Evolutionary conservation across 2,888 invertebrate genomes (phyloP), one percentile per base, ranked within the genome.

Genomic region (Pseudanteris insignis): DNA sequence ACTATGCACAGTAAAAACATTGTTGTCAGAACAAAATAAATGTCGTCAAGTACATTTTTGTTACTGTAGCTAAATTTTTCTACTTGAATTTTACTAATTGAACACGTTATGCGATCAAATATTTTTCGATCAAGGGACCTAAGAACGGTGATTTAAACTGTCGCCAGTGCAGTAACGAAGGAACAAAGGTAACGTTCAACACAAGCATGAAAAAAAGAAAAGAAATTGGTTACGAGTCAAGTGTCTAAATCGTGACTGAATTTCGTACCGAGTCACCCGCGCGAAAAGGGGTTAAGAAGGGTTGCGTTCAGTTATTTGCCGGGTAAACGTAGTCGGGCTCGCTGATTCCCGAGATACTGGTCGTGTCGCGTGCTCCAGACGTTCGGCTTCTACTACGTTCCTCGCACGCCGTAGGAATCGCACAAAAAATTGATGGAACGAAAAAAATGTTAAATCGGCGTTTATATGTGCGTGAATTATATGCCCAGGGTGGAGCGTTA

Each of bases 321-420:
- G 43, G 63, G 69, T 48, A 55, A 62, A 62, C 62, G 44, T 67
- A 70, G 71, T 70, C 71, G 68, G 70, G 73, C 68, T 70, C 62
- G 65, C 57, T 70, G 65, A 70, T 68, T 55, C 34, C 36, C 36
- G 38, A 37, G 50, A 47, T 47, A 66, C 50, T 50, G 38, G 41
- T 18, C 53, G 30, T 33, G 10, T 6, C 6, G 18, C 18, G 44
- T 38, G 44, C 40, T 25, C 46, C 46, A 30, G 51, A 54, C 55
- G 62, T 68, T 70, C 65, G 65, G 57, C 64, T 70, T 74, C 72
- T 70, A 72, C 70, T 68, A 71, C 67, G 69, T 66, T 63, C 59
- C 5, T 26, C 59, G 60, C 64, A 63, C 14, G 36, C 26, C 5
- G 44, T 11, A 15, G 13, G 3, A n/a, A 26, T 6, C 3, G 8